Percentiles rank a stretch among this genome's conserved stretches.
phyloP scores from a whole-genome alignment of 2,797 vertebrate genomes.

The Gymnocypris eckloni region DNA sequence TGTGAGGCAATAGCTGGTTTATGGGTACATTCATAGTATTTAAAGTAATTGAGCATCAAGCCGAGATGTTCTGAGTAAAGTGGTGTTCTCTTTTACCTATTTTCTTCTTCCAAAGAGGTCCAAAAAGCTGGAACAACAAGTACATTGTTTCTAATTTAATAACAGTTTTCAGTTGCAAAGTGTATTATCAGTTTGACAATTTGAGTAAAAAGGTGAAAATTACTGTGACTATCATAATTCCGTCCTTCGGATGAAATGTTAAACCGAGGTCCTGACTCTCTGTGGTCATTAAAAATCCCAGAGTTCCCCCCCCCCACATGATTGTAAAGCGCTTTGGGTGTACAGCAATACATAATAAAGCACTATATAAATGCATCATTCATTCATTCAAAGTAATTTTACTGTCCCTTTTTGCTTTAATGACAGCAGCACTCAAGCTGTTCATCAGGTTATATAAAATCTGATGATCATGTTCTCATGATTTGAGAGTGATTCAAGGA shows the following conservation, averaged over 20 bases:
- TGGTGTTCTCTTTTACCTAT: neutral
- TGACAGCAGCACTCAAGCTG: neutral
- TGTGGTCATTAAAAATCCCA: too few species aligned
- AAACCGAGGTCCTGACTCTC: too few species aligned
- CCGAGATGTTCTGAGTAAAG: neutral
- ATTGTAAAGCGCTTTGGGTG: too few species aligned
- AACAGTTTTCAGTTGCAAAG: neutral
- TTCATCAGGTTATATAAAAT: neutral
- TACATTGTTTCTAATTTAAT: neutral
- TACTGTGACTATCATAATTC: too few species aligned
- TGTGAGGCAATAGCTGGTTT: constrained; percentile 9
- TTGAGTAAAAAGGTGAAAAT: neutral
- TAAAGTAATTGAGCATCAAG: neutral
- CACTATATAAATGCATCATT: too few species aligned
- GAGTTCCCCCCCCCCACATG: too few species aligned
- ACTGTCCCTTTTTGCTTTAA: neutral
- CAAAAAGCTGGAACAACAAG: neutral
- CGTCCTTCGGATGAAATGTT: too few species aligned
- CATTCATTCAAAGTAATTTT: neutral
- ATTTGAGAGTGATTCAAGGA: neutral
- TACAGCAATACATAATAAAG: too few species aligned
- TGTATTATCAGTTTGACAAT: too few species aligned
- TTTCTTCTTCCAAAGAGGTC: neutral
- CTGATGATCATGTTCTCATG: neutral
- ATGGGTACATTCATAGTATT: neutral